Evolutionary conservation across 2,888 invertebrate species (phyloP).

Genomic region (Argyresthia goedartella): DNA sequence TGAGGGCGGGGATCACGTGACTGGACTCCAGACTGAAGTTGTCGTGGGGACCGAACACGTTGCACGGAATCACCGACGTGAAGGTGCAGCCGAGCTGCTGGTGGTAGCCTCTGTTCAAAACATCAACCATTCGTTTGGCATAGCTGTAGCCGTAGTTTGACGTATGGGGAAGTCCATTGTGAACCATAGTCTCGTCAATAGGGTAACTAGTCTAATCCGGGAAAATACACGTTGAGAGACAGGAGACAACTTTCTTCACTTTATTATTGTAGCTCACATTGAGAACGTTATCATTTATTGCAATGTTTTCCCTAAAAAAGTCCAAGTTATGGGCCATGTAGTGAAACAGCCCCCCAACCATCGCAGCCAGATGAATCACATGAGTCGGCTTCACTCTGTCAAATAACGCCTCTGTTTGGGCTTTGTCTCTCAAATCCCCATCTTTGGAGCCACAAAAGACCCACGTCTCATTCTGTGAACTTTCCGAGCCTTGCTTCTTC

Average conservation of each 20-base stretch:
- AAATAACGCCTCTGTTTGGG: slow-evolving; percentile 83
- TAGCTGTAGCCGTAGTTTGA: slow-evolving; percentile 99
- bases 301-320: slow-evolving; percentile 90
- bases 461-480: slow-evolving; percentile 80
- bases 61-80: slow-evolving; percentile 97
- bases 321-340: slow-evolving; percentile 97
- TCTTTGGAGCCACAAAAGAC: slow-evolving; percentile 93
- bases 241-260: slow-evolving; percentile 96
- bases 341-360: slow-evolving; percentile 97
- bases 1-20: slow-evolving; percentile 95
- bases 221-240: slow-evolving; percentile 98
- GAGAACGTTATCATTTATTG: slow-evolving; percentile 96
- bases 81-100: slow-evolving; percentile 83
- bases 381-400: slow-evolving; percentile 88
- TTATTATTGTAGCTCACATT: slow-evolving; percentile 80
- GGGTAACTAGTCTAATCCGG: slow-evolving; percentile 98
- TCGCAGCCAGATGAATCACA: slow-evolving; percentile 97
- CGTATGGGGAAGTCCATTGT: slow-evolving; percentile 96
- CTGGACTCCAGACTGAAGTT: slow-evolving; percentile 89
- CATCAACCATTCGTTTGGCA: slow-evolving; percentile 96
- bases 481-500: slow-evolving; percentile 24
- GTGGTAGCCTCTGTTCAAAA: slow-evolving; percentile 86
- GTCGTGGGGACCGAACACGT: slow-evolving; percentile 97
- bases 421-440: slow-evolving; percentile 84
- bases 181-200: slow-evolving; percentile 98